Evolutionary conservation across 2,113 vertebrate genomes (phyloP).

Genomic region (Actenoides hombroni): DNA sequence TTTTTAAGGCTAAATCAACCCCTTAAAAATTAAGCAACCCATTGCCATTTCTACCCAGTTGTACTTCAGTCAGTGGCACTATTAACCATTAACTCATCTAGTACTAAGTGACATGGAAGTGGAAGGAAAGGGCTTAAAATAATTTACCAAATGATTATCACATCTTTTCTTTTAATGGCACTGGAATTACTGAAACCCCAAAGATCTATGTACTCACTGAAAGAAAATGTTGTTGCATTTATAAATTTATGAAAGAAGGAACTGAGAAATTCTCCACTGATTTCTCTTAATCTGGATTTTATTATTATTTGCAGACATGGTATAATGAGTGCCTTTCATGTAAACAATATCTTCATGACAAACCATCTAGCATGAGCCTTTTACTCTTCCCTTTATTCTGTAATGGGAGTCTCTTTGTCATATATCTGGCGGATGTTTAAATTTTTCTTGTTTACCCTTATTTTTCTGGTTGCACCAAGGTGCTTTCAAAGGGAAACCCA

Average conservation of each 20-base stretch:
- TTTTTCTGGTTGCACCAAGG: neutral
- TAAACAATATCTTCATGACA: neutral
- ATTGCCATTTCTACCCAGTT: neutral
- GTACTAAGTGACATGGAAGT: neutral
- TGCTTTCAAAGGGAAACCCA: neutral
- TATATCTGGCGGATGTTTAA: neutral
- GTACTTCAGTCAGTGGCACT: neutral
- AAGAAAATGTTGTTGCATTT: neutral
- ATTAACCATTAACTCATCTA: neutral
- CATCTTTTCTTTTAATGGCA: neutral
- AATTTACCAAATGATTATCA: neutral
- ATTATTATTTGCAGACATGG: neutral
- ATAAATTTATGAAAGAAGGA: neutral
- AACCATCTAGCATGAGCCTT: neutral
- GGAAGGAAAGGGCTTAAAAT: neutral
- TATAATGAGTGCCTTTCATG: neutral
- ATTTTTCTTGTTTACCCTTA: neutral
- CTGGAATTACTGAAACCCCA: neutral
- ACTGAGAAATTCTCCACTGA: neutral
- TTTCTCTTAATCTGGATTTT: neutral
- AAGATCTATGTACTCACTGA: neutral
- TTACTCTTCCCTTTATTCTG: neutral
- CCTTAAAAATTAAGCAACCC: neutral
- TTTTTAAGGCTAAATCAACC: neutral
- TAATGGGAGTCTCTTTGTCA: neutral